These are phyloP conservation scores for Athene noctua DNA, from an alignment of 2,113 vertebrate genomes.

Conservation along the genomic window DNA sequence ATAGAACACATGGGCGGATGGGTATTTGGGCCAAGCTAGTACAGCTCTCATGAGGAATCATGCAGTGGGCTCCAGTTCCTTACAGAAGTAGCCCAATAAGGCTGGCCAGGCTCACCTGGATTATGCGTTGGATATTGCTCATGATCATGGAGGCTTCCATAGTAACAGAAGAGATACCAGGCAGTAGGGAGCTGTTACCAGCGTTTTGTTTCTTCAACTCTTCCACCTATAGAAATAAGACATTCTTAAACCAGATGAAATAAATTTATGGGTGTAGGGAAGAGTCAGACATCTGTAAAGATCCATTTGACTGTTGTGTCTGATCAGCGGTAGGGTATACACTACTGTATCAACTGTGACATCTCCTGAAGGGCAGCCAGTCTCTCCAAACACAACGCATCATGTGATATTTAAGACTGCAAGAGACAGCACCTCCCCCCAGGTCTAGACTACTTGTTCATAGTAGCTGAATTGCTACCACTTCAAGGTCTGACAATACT, in stretches of 20 bases:
- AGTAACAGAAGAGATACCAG: conserved; percentile 79
- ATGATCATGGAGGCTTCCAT: conserved; percentile 97
- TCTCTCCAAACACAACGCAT: neutral
- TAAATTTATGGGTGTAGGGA: neutral
- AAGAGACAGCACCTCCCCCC: neutral
- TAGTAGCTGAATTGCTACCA: neutral
- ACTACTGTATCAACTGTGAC: neutral
- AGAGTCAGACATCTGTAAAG: neutral
- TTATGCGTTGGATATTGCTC: conserved; percentile 92
- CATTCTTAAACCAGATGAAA: neutral
- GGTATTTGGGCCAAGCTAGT: neutral
- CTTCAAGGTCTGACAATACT: neutral
- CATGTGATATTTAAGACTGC: neutral
- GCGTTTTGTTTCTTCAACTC: conserved; percentile 83
- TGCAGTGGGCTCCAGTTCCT: neutral
- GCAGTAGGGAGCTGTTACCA: conserved; percentile 71
- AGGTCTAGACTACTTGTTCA: neutral
- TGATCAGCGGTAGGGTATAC: neutral
- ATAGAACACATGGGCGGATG: rapidly evolving
- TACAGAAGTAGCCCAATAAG: rapidly evolving
- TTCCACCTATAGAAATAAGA: conserved; percentile 79
- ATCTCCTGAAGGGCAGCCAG: neutral
- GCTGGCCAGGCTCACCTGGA: conserved; percentile 81
- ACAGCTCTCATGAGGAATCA: neutral
- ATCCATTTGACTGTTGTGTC: neutral